Evolutionary conservation across 1,140 invertebrate species (phyloP).

Genomic region (Antheraea pernyi): DNA sequence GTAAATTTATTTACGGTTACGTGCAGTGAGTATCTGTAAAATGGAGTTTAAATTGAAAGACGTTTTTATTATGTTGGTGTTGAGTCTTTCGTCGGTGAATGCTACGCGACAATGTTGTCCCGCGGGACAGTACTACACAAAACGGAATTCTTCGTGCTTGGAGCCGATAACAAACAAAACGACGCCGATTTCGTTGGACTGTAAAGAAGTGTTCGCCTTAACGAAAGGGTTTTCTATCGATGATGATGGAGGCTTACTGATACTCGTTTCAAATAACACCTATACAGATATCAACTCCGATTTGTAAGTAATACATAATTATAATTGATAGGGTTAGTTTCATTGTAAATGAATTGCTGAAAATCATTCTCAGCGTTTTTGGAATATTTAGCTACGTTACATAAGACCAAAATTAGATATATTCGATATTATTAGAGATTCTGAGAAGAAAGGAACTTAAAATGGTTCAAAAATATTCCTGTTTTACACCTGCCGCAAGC

Average conservation of each 20-base stretch:
- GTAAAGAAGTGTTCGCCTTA: not conserved
- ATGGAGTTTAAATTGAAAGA: not conserved
- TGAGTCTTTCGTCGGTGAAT: not conserved
- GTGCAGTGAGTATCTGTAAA: not conserved
- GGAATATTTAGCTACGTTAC: too few species aligned
- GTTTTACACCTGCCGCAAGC: too few species aligned
- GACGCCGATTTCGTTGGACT: not conserved
- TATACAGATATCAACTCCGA: not conserved
- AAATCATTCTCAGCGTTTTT: too few species aligned
- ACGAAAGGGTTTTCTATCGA: constrained; percentile 1
- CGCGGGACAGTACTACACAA: not conserved
- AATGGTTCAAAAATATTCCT: too few species aligned
- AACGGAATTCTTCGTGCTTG: not conserved
- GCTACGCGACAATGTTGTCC: not conserved
- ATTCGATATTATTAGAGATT: too few species aligned
- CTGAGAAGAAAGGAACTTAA: too few species aligned
- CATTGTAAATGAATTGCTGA: too few species aligned
- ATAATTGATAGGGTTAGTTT: too few species aligned
- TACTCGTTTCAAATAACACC: not conserved
- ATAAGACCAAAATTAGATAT: too few species aligned
- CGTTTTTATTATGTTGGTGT: not conserved
- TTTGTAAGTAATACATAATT: constrained; percentile 8
- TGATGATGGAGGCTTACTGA: not conserved
- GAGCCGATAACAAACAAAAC: not conserved
- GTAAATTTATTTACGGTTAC: not conserved